Evolutionary conservation across 2,888 invertebrate species (phyloP).

Genomic region (Biston stratarius): DNA sequence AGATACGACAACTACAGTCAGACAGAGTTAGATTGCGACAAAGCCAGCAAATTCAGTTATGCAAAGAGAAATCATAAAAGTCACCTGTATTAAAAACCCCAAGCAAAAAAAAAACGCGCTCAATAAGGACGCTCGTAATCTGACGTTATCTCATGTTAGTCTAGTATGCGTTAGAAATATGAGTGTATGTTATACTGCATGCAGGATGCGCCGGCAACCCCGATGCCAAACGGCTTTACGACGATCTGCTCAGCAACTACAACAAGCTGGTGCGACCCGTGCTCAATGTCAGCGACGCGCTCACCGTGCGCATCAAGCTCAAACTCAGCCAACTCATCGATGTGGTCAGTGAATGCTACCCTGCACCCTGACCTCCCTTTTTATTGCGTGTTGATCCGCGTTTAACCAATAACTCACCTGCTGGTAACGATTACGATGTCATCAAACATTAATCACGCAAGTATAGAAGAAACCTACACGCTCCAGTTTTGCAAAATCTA

Average conservation of each 20-base stretch:
- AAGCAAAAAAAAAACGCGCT: not conserved
- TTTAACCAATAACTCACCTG: no score
- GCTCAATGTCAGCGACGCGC: constrained; percentile 97
- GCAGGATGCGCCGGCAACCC: constrained; percentile 96
- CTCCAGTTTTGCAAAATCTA: no score
- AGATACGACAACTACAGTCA: no score
- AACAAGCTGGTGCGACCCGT: constrained; percentile 98
- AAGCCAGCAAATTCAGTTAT: no score
- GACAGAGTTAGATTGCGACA: no score
- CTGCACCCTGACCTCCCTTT: no score
- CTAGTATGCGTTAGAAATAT: not conserved
- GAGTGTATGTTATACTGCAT: not conserved
- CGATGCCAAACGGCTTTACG: constrained; percentile 97
- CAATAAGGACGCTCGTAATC: not conserved
- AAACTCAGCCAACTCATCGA: constrained; percentile 98
- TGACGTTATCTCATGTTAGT: not conserved
- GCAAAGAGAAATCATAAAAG: no score
- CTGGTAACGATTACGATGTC: no score
- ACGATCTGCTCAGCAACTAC: constrained; percentile 97
- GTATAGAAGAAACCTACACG: no score
- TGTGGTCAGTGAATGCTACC: constrained; percentile 88
- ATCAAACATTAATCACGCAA: no score
- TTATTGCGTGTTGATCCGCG: no score
- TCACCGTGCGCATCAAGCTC: constrained; percentile 97
- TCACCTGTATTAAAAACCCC: no score